Evolutionary conservation across 2,113 vertebrate genomes (phyloP).

Genomic region (human (Homo sapiens)): DNA sequence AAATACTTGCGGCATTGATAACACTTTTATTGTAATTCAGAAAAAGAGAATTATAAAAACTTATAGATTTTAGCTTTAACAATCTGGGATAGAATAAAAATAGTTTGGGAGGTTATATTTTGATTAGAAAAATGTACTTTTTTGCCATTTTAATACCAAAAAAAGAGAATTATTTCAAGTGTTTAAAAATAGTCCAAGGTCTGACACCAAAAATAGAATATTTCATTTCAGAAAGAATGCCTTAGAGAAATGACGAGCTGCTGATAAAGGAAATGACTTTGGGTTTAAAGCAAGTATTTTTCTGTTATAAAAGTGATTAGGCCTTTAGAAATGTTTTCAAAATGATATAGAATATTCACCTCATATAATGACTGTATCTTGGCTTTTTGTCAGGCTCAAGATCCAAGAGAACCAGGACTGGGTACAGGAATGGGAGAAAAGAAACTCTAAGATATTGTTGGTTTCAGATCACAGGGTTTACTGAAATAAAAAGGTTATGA

Average conservation of each 20-base stretch:
- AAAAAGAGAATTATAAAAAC: background rate
- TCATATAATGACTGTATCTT: background rate
- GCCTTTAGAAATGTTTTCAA: slow-evolving; percentile 30
- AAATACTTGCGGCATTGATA: background rate
- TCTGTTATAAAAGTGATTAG: slow-evolving; percentile 31
- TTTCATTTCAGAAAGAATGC: slow-evolving; percentile 69
- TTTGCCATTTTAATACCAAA: background rate
- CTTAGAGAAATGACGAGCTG: slow-evolving; percentile 53
- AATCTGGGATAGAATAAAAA: slow-evolving; percentile 16
- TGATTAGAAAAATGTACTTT: slow-evolving; percentile 54
- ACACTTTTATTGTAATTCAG: background rate
- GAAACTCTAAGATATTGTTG: background rate
- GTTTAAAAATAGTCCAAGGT: slow-evolving; percentile 48
- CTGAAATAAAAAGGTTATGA: background rate
- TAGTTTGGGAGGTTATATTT: slow-evolving; percentile 50
- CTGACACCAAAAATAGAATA: slow-evolving; percentile 58
- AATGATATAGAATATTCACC: background rate
- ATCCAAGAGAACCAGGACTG: background rate
- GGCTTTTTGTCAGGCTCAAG: background rate
- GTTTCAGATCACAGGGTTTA: background rate
- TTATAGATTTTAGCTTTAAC: background rate
- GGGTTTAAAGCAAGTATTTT: slow-evolving; percentile 39
- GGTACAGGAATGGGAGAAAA: background rate
- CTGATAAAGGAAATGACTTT: slow-evolving; percentile 44
- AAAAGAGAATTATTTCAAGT: slow-evolving; percentile 45